Evolutionary conservation across 2,797 vertebrate species (phyloP).

Genomic region (Danio tinwini): DNA sequence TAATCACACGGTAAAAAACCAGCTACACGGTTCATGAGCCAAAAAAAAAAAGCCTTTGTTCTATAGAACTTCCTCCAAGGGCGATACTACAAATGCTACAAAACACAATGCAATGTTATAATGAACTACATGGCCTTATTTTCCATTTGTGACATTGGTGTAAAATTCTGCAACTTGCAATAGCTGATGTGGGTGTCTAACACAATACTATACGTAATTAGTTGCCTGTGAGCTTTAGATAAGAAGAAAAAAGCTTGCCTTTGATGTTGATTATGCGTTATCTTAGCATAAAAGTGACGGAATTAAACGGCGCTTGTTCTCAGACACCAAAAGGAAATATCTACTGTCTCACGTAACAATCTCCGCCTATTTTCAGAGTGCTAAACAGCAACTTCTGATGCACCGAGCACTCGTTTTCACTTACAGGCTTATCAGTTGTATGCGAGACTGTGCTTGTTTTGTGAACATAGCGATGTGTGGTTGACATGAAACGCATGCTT

Average conservation of each 20-base stretch:
- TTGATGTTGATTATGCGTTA: conserved; percentile 54
- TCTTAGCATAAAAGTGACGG: conserved; percentile 37
- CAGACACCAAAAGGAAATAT: conserved; percentile 41
- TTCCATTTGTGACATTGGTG: conserved; percentile 38
- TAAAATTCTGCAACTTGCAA: conserved; percentile 42
- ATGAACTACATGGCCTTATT: conserved; percentile 24
- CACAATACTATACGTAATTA: conserved; percentile 55
- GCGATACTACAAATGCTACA: conserved; percentile 7
- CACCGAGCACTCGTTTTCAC: conserved; percentile 30
- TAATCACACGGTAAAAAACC: conserved; percentile 5
- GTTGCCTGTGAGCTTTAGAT: conserved; percentile 55
- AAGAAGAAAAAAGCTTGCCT: conserved; percentile 39
- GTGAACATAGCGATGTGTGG: neutral
- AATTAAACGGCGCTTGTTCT: conserved; percentile 38
- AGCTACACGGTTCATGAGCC: neutral
- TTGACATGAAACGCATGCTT: neutral
- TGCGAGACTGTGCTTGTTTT: neutral
- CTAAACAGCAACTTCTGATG: conserved; percentile 44
- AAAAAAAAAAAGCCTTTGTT: conserved; percentile 19
- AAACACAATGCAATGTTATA: conserved; percentile 28
- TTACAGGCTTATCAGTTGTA: conserved; percentile 41
- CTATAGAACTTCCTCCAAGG: conserved; percentile 29
- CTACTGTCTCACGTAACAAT: conserved; percentile 44
- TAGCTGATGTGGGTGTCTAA: conserved; percentile 46
- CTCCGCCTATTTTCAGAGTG: conserved; percentile 28